These are phyloP conservation scores for Dunckerocampus dactyliophorus DNA, from an alignment of 2,113 vertebrate genomes.

Conservation along the genomic window DNA sequence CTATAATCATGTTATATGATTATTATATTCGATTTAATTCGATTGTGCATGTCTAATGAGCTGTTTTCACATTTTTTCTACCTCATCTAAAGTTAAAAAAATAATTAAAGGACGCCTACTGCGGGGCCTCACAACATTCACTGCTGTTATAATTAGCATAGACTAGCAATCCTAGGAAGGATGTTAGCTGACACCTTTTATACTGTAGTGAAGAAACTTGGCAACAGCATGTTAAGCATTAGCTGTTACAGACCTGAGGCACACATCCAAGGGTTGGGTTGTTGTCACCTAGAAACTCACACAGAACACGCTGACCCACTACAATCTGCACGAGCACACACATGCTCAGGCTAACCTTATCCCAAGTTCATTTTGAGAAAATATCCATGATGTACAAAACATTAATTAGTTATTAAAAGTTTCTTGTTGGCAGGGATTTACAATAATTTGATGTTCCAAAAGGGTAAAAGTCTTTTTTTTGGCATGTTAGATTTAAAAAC, in stretches of 20 bases:
- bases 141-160: conserved; percentile 62
- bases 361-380: too few relatives aligned
- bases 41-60: neutral
- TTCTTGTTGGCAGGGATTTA: conserved; percentile 32
- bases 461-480: too few relatives aligned
- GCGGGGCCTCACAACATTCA: conserved; percentile 38
- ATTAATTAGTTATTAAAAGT: conserved; percentile 16
- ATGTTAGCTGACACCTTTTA: conserved; percentile 53
- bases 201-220: conserved; percentile 54
- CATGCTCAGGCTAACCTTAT: neutral
- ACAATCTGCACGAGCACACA: neutral
- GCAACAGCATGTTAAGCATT: conserved; percentile 37
- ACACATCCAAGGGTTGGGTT: conserved; percentile 36
- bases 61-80: too few relatives aligned
- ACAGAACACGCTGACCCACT: neutral
- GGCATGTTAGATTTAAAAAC: too few relatives aligned
- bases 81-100: neutral
- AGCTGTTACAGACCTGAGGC: conserved; percentile 26
- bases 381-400: conserved; percentile 15
- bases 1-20: neutral
- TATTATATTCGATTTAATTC: neutral
- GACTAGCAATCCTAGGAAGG: conserved; percentile 35
- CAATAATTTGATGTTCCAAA: neutral
- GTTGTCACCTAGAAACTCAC: conserved; percentile 38
- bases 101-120: conserved; percentile 1